A percentile compares a stretch with the other conserved stretches of the same genome.
Conservation (phyloP, 2,888 invertebrate genomes). For the Parnassius orleans region DNA sequence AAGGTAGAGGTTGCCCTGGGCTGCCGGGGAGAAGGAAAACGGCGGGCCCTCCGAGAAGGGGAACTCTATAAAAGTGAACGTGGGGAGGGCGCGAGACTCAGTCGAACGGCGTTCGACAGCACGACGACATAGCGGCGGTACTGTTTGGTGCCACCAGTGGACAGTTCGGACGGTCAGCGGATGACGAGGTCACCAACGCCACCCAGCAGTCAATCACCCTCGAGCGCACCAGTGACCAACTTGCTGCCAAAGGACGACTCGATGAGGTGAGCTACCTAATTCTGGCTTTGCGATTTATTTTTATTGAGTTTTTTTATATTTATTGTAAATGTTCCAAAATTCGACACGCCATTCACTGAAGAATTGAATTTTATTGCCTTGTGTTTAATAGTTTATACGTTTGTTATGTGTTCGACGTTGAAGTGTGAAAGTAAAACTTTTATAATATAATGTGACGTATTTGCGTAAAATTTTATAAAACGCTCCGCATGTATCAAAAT, state of each 20-base stretch:
- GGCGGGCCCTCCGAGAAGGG: conserved; percentile 49
- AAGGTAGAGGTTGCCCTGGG: conserved; percentile 32
- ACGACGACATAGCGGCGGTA: conserved; percentile 37
- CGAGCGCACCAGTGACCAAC: conserved; percentile 13
- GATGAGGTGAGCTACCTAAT: conserved; percentile 19
- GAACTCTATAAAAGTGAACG: conserved; percentile 71
- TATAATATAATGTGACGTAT: neutral
- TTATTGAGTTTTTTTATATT: neutral
- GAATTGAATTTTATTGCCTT: neutral
- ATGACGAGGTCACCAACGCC: conserved; percentile 28
- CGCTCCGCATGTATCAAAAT: neutral
- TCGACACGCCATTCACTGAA: neutral
- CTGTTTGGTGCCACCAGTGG: conserved; percentile 33
- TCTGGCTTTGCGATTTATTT: conserved; percentile 7
- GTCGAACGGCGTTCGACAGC: conserved; percentile 58
- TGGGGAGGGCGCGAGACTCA: conserved; percentile 61
- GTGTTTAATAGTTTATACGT: neutral
- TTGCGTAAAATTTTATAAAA: neutral
- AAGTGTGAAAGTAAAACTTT: neutral
- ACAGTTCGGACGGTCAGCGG: conserved; percentile 31
- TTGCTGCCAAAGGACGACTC: neutral
- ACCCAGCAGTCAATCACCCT: neutral
- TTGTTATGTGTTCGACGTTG: neutral
- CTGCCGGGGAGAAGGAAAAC: conserved; percentile 51
- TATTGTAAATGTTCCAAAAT: neutral